phyloP scores from a whole-genome alignment of 2,797 vertebrate species.

The Argya squamiceps region DNA sequence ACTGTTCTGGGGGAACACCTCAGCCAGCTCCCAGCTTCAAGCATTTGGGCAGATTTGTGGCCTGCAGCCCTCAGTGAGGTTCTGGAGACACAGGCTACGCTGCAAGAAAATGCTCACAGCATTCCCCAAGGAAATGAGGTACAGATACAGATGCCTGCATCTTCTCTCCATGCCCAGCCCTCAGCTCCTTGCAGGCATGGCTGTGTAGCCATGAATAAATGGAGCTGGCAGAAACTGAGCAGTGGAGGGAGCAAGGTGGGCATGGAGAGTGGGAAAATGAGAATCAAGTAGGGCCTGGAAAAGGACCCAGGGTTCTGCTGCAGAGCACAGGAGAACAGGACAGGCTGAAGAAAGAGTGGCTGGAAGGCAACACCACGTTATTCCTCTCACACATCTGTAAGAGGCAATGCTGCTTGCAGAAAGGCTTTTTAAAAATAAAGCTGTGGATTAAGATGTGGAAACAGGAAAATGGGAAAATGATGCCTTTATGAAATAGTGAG shows the following conservation, averaged over 20 bases:
- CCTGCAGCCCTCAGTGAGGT: rapidly evolving
- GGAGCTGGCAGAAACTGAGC: not conserved
- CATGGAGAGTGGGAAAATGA: not conserved
- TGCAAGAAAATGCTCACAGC: not conserved
- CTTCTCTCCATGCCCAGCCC: not conserved
- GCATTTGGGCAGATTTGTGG: not conserved
- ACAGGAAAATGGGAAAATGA: not conserved
- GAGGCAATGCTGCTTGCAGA: rapidly evolving
- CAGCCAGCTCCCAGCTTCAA: not conserved
- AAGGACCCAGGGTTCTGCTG: not conserved
- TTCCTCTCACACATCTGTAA: rapidly evolving
- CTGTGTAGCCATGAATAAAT: not conserved
- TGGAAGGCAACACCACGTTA: not conserved
- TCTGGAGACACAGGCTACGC: not conserved
- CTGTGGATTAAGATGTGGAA: not conserved
- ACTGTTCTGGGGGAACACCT: not conserved
- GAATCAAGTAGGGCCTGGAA: not conserved
- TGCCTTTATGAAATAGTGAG: not conserved
- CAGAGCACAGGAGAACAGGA: not conserved
- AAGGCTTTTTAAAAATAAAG: not conserved
- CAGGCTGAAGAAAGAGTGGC: not conserved
- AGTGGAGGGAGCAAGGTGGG: not conserved
- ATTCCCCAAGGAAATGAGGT: not conserved
- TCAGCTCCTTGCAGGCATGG: not conserved
- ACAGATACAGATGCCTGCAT: rapidly evolving